Conservation (phyloP, 2,113 vertebrate genomes). For the Egretta garzetta region DNA sequence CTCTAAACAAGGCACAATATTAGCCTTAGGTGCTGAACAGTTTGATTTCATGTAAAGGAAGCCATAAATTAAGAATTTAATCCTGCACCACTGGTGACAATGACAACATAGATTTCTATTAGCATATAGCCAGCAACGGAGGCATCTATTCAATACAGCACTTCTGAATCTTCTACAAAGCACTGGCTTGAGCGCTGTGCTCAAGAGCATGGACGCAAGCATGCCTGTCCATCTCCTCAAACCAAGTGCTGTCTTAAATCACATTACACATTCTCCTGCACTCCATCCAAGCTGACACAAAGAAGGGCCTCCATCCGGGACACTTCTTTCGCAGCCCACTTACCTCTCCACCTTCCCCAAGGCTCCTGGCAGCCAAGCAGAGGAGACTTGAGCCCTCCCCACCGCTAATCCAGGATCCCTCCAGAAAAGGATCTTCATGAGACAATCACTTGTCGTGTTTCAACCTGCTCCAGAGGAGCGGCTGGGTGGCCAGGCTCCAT, state of each 20-base stretch:
- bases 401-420: background rate
- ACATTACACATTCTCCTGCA: background rate
- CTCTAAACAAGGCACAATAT: background rate
- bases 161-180: background rate
- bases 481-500: background rate
- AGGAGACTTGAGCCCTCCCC: background rate
- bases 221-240: background rate
- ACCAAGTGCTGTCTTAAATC: background rate
- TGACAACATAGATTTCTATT: background rate
- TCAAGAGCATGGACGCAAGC: background rate
- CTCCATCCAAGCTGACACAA: background rate
- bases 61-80: background rate
- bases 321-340: background rate
- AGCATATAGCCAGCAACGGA: background rate
- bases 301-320: background rate
- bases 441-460: background rate
- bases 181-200: background rate
- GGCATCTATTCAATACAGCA: background rate
- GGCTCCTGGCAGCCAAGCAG: background rate
- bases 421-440: background rate
- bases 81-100: background rate
- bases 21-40: background rate
- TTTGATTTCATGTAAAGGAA: background rate
- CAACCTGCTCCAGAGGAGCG: constrained; percentile 6
- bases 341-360: background rate